Percentiles rank a stretch among this genome's conserved stretches.
Conservation (phyloP, 2,113 vertebrate genomes). For the Phalacrocorax aristotelis region DNA sequence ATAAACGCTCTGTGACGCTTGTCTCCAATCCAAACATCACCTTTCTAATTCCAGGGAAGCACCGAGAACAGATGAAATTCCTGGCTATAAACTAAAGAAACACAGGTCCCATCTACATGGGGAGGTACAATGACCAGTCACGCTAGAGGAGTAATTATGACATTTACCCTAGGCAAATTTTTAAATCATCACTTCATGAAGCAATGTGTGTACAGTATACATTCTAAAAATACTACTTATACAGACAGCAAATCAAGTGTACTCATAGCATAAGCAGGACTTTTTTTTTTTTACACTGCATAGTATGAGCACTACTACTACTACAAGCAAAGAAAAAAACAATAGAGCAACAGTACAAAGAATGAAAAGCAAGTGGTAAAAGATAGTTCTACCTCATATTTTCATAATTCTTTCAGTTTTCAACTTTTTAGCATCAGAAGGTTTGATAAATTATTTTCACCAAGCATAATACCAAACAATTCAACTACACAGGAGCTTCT, state of each 20-base stretch:
- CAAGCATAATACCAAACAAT: not conserved
- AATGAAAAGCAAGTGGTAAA: not conserved
- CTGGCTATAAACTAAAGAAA: not conserved
- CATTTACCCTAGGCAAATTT: not conserved
- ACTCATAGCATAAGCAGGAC: not conserved
- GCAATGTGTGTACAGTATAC: not conserved
- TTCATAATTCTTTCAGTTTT: not conserved
- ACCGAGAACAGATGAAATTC: not conserved
- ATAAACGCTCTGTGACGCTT: not conserved
- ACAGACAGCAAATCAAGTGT: not conserved
- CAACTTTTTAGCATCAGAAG: not conserved
- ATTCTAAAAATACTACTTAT: not conserved
- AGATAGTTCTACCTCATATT: not conserved
- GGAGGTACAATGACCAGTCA: not conserved
- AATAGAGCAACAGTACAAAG: not conserved
- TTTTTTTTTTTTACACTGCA: not conserved
- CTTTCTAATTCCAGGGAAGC: not conserved
- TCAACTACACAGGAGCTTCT: not conserved
- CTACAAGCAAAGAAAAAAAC: not conserved
- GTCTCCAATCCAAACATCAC: not conserved
- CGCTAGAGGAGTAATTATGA: not conserved
- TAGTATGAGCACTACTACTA: fast-evolving
- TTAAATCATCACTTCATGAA: not conserved
- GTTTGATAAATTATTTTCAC: not conserved
- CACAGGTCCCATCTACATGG: not conserved